These are phyloP conservation scores for Hylaea fasciaria DNA, from an alignment of 2,888 invertebrate species.

Conservation along the genomic window DNA sequence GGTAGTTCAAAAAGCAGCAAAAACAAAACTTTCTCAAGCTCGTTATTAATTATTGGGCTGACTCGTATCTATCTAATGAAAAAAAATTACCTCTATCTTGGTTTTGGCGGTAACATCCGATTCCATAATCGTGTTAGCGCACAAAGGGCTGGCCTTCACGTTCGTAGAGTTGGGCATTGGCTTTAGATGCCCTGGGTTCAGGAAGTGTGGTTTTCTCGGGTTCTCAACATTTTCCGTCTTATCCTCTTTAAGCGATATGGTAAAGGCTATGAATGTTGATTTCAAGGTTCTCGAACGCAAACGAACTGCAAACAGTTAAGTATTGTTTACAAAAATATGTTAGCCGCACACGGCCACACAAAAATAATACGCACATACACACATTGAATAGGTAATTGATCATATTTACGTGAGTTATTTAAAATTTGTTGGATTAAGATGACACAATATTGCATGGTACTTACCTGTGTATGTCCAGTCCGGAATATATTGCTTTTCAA, in stretches of 20 bases:
- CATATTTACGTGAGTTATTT: not conserved
- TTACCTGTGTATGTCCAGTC: conserved; percentile 47
- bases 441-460: not conserved
- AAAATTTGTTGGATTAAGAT: no score
- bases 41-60: no score
- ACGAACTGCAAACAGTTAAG: conserved; percentile 54
- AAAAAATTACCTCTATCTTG: conserved; percentile 59
- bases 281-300: conserved; percentile 60
- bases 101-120: conserved; percentile 70
- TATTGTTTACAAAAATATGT: no score
- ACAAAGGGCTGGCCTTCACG: conserved; percentile 51
- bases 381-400: no score
- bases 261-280: conserved; percentile 72
- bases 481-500: conserved; percentile 63
- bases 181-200: conserved; percentile 62
- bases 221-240: conserved; percentile 61
- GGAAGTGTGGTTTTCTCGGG: conserved; percentile 56
- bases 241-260: conserved; percentile 69
- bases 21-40: no score
- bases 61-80: no score
- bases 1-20: no score
- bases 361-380: no score
- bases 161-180: conserved; percentile 50
- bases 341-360: no score
- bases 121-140: conserved; percentile 71